Conservation (phyloP, 1,140 invertebrate species). For the Platyscapa corneri region DNA sequence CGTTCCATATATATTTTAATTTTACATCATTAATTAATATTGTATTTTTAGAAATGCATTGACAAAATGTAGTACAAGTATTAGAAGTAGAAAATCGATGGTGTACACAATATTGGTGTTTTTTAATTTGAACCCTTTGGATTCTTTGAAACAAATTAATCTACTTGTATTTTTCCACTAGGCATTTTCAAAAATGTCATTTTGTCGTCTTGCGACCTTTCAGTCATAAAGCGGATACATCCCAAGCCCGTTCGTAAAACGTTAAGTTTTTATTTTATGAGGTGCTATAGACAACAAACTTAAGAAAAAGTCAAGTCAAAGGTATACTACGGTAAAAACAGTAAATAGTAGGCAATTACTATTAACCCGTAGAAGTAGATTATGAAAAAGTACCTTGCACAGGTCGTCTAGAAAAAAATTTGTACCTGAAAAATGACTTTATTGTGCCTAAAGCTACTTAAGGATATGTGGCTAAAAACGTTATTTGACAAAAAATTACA, state of each 20-base stretch:
- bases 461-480: neutral
- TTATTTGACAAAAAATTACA: neutral
- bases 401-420: neutral
- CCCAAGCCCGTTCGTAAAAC: slow-evolving; percentile 12
- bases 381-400: slow-evolving; percentile 10
- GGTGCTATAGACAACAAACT: slow-evolving; percentile 41
- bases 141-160: slow-evolving; percentile 7
- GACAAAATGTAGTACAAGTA: too few species aligned
- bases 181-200: slow-evolving; percentile 1
- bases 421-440: slow-evolving; percentile 30
- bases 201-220: slow-evolving; percentile 6
- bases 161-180: neutral
- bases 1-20: too few species aligned
- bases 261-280: slow-evolving; percentile 46
- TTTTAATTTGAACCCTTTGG: neutral
- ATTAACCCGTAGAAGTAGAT: slow-evolving; percentile 33
- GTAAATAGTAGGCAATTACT: slow-evolving; percentile 38
- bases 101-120: neutral
- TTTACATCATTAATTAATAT: too few species aligned
- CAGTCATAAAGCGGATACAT: slow-evolving; percentile 26
- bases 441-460: neutral
- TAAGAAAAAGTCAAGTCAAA: slow-evolving; percentile 30
- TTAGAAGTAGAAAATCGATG: neutral
- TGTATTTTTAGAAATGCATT: too few species aligned
- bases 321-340: slow-evolving; percentile 34